phyloP scores from a whole-genome alignment of 2,888 invertebrate species.

The Athripsodes cinereus region DNA sequence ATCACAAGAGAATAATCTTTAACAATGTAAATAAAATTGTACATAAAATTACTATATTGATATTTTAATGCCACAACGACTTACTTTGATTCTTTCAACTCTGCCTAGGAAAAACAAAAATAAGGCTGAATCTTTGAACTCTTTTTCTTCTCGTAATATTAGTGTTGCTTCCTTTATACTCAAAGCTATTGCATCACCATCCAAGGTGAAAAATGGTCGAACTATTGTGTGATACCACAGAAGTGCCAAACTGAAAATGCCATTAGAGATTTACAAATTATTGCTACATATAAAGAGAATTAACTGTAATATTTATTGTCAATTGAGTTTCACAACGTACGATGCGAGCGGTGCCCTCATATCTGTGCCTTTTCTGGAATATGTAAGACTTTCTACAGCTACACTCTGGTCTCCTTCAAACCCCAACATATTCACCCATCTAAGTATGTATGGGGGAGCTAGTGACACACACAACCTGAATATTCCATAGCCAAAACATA shows the following conservation, averaged over 20 bases:
- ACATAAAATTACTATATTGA: neutral
- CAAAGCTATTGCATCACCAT: conserved; percentile 53
- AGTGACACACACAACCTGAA: conserved; percentile 63
- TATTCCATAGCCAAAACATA: conserved; percentile 64
- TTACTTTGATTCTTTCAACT: conserved; percentile 54
- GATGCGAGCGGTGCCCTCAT: conserved; percentile 64
- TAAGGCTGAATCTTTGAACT: conserved; percentile 55
- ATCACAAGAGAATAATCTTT: neutral
- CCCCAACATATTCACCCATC: conserved; percentile 57
- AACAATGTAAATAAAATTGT: neutral
- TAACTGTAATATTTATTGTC: neutral
- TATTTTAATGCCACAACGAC: conserved; percentile 4
- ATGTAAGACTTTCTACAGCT: conserved; percentile 54
- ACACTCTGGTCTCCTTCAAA: conserved; percentile 56
- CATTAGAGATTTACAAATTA: neutral
- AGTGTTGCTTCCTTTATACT: conserved; percentile 50
- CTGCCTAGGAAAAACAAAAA: conserved; percentile 63
- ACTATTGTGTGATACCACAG: conserved; percentile 67
- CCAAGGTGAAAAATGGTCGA: conserved; percentile 60
- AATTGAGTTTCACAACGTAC: conserved; percentile 35
- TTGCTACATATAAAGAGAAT: neutral
- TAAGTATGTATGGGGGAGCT: conserved; percentile 57
- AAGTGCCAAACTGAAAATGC: conserved; percentile 45
- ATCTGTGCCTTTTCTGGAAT: conserved; percentile 54
- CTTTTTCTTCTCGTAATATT: conserved; percentile 47